Conservation (phyloP, 2,888 invertebrate genomes). For the Euphydryas editha region DNA sequence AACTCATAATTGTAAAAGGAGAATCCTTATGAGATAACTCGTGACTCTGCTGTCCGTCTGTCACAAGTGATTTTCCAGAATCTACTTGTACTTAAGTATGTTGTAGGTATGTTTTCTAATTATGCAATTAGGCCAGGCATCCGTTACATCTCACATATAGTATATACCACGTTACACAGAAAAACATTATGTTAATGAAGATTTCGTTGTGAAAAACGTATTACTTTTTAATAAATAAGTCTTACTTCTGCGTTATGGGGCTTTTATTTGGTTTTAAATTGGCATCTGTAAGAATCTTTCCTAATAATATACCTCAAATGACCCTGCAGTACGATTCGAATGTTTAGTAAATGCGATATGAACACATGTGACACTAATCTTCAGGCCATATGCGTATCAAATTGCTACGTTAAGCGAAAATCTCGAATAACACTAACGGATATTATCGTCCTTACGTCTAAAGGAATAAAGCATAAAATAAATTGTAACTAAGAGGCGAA, state of each 20-base stretch:
- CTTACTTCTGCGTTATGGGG: neutral
- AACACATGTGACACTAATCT: constrained; percentile 51
- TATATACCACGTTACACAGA: too few species aligned
- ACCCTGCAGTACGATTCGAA: constrained; percentile 30
- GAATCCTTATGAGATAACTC: too few species aligned
- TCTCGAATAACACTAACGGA: constrained; percentile 12
- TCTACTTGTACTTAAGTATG: too few species aligned
- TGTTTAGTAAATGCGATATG: constrained; percentile 36
- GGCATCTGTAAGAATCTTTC: neutral
- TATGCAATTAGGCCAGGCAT: too few species aligned
- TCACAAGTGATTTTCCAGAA: too few species aligned
- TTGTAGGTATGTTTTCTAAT: too few species aligned
- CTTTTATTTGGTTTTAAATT: neutral
- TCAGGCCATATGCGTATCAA: constrained; percentile 51
- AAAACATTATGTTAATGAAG: too few species aligned
- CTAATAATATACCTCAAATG: constrained; percentile 14
- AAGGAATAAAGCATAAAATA: constrained; percentile 22
- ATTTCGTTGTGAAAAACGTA: too few species aligned
- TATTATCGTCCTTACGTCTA: constrained; percentile 21
- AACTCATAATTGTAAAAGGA: neutral
- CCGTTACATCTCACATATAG: too few species aligned
- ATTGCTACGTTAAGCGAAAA: constrained; percentile 48
- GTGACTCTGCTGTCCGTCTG: too few species aligned
- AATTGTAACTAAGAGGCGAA: constrained; percentile 6
- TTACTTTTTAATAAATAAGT: too few species aligned